Conservation (phyloP, 2,113 vertebrate species). For the Cepphus grylle region DNA sequence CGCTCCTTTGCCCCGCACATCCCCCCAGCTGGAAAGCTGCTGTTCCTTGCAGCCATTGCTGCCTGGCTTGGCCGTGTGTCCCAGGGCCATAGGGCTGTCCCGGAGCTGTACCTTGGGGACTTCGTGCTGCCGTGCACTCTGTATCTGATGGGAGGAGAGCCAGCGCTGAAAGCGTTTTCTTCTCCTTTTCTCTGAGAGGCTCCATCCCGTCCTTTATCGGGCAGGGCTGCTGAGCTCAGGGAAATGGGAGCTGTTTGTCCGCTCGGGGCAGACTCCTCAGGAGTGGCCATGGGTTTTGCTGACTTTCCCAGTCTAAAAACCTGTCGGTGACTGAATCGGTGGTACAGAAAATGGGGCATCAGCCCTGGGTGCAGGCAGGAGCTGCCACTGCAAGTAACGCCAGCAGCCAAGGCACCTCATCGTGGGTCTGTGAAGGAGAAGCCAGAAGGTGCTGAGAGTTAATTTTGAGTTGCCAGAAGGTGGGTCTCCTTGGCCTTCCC, state of each 20-base stretch:
- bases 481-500: background rate
- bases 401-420: background rate
- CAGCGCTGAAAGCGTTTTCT: background rate
- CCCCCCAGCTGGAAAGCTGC: background rate
- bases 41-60: background rate
- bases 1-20: background rate
- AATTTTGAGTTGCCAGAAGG: background rate
- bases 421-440: background rate
- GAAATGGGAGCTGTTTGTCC: background rate
- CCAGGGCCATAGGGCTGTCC: background rate
- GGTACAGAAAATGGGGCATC: background rate
- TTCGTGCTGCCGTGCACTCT: background rate
- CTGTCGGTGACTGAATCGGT: background rate
- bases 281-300: background rate
- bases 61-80: background rate
- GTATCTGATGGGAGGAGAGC: constrained; percentile 35
- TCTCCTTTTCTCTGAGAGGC: background rate
- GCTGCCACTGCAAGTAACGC: background rate
- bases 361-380: background rate
- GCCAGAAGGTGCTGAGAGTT: background rate
- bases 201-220: background rate
- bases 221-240: constrained; percentile 29
- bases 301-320: background rate
- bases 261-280: background rate
- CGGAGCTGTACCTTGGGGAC: background rate